phyloP scores from a whole-genome alignment of 2,113 vertebrate genomes.

The Glaucidium brasilianum region DNA sequence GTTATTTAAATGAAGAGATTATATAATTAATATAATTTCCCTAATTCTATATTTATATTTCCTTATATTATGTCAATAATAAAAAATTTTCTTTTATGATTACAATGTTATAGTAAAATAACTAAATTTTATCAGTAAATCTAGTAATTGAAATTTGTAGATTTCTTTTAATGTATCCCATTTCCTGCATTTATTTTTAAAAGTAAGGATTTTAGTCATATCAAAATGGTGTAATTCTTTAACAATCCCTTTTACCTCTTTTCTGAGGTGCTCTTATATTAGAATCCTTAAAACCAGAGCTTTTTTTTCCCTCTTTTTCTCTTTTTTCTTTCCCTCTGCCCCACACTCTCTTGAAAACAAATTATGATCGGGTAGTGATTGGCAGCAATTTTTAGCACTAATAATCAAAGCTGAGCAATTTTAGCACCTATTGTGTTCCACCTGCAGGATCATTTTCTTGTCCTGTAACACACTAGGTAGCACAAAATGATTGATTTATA shows the following conservation, averaged over 20 bases:
- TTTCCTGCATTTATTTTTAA: not conserved
- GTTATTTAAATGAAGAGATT: not conserved
- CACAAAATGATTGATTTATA: slow-evolving; percentile 49
- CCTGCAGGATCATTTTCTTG: slow-evolving; percentile 55
- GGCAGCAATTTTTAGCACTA: slow-evolving; percentile 53
- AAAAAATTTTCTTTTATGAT: not conserved
- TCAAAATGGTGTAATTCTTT: not conserved
- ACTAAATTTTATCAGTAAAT: not conserved
- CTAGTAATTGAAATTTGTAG: not conserved
- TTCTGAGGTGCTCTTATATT: not conserved
- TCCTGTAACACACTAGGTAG: slow-evolving; percentile 42
- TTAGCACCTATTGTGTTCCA: slow-evolving; percentile 48
- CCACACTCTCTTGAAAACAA: slow-evolving; percentile 1
- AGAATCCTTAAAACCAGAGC: not conserved
- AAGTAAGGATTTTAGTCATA: not conserved
- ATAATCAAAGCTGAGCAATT: slow-evolving; percentile 60
- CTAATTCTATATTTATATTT: not conserved
- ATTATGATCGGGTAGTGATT: slow-evolving; percentile 46
- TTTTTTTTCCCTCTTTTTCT: not conserved
- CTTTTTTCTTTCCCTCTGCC: not conserved
- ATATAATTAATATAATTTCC: not conserved
- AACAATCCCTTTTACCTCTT: not conserved
- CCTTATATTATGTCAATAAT: not conserved
- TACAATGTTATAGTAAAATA: not conserved
- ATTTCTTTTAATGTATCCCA: not conserved